phyloP scores from a whole-genome alignment of 2,888 invertebrate species.

The Orthosia gracilis region DNA sequence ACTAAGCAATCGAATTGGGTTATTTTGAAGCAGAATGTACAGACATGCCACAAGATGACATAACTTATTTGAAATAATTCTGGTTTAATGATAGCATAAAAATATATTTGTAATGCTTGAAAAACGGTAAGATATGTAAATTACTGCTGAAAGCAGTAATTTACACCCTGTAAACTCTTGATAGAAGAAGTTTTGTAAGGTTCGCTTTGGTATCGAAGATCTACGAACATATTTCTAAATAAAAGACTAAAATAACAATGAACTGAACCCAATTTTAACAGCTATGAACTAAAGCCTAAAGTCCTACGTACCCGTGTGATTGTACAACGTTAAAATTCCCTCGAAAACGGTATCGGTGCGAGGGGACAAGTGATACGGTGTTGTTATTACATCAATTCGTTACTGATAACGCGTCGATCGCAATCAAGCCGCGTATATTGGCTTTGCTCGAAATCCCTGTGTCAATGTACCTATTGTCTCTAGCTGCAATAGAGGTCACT shows the following conservation, averaged over 20 bases:
- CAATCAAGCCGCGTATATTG: conserved; percentile 84
- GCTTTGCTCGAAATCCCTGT: conserved; percentile 82
- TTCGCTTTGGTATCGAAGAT: too few species aligned
- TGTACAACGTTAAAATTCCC: conserved; percentile 61
- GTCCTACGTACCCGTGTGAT: conserved; percentile 38
- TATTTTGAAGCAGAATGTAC: conserved; percentile 21
- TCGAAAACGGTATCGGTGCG: conserved; percentile 70
- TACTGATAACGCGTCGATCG: conserved; percentile 83
- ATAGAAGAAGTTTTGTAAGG: too few species aligned
- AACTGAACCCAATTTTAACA: conserved; percentile 12
- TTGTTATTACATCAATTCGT: conserved; percentile 86
- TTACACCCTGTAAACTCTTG: too few species aligned
- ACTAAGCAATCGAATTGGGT: background rate
- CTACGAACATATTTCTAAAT: background rate
- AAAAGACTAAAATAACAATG: background rate
- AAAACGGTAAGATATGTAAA: too few species aligned
- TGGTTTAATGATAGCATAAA: background rate
- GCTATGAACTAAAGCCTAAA: conserved; percentile 20
- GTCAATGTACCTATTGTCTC: conserved; percentile 71
- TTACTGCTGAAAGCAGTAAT: too few species aligned
- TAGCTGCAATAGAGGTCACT: conserved; percentile 52
- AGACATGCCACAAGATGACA: background rate
- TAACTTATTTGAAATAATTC: background rate
- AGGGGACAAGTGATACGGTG: conserved; percentile 80
- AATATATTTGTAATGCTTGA: background rate